These are phyloP conservation scores for Agapornis roseicollis DNA, from an alignment of 2,113 vertebrate species.

Conservation along the genomic window DNA sequence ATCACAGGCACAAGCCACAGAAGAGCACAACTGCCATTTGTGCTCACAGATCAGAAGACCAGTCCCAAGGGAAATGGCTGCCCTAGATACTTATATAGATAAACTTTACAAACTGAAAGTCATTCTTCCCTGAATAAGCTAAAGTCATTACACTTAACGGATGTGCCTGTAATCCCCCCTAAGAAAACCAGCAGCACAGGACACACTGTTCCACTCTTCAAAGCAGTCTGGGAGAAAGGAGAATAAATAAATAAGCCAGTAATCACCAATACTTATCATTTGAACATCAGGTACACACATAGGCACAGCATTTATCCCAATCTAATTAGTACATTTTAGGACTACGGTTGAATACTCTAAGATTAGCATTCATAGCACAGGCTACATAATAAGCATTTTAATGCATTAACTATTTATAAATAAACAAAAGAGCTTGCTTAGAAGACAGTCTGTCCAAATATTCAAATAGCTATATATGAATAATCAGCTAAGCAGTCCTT, in stretches of 20 bases:
- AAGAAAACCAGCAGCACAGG: not conserved
- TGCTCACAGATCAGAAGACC: not conserved
- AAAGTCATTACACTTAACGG: not conserved
- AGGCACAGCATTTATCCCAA: slow-evolving; percentile 1
- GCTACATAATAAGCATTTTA: slow-evolving; percentile 38
- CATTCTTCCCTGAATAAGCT: not conserved
- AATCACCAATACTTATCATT: not conserved
- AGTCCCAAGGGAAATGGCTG: not conserved
- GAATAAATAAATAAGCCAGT: not conserved
- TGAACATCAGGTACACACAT: slow-evolving; percentile 3
- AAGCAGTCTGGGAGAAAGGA: not conserved
- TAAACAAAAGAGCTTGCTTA: slow-evolving; percentile 40
- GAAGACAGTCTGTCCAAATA: slow-evolving; percentile 33
- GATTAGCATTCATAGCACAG: slow-evolving; percentile 54
- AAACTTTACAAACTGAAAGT: not conserved
- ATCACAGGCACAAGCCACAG: not conserved
- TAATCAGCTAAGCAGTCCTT: not conserved
- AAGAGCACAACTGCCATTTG: not conserved
- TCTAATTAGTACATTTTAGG: slow-evolving; percentile 27
- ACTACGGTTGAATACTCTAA: not conserved
- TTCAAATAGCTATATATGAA: not conserved
- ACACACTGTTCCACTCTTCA: not conserved
- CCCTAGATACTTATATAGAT: not conserved
- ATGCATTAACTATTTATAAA: slow-evolving; percentile 47
- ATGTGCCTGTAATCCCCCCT: not conserved